phyloP scores from a whole-genome alignment of 1,140 invertebrate genomes.

The Sarcophaga peregrina region DNA sequence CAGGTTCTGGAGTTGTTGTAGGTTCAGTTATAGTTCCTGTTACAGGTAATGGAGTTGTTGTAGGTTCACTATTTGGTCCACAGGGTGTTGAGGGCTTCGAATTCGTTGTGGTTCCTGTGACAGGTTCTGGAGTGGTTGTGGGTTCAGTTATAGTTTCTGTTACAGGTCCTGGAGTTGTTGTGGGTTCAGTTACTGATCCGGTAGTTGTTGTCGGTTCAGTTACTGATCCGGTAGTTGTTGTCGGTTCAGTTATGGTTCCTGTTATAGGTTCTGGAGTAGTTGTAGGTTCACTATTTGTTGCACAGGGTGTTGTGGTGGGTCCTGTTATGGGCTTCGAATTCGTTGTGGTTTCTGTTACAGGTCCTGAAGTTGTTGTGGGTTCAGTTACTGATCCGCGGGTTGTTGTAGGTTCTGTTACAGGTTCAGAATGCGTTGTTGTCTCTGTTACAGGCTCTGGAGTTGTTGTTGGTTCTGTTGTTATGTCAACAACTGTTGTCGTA shows the following conservation, averaged over 20 bases:
- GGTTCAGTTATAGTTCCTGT: neutral
- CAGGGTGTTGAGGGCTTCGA: neutral
- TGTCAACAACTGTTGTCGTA: too few relatives aligned
- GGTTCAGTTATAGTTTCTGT: too few relatives aligned
- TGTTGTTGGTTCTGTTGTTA: neutral
- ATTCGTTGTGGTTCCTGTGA: neutral
- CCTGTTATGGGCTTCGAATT: too few relatives aligned
- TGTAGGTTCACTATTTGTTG: neutral
- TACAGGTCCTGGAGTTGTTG: too few relatives aligned
- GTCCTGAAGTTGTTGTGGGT: neutral
- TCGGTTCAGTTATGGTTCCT: too few relatives aligned
- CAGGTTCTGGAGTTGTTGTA: neutral
- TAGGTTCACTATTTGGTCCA: neutral
- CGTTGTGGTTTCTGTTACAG: neutral
- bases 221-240: neutral
- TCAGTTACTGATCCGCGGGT: neutral
- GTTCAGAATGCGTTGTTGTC: too few relatives aligned
- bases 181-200: neutral
- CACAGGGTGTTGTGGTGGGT: too few relatives aligned
- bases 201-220: neutral
- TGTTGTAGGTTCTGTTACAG: too few relatives aligned
- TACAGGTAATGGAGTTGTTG: neutral
- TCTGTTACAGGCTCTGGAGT: neutral
- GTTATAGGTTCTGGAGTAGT: too few relatives aligned
- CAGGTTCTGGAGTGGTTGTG: neutral